A percentile compares a stretch with the other conserved stretches of the same genome.
phyloP scores from a whole-genome alignment of 2,797 vertebrate genomes.

The Micrastur ruficollis region DNA sequence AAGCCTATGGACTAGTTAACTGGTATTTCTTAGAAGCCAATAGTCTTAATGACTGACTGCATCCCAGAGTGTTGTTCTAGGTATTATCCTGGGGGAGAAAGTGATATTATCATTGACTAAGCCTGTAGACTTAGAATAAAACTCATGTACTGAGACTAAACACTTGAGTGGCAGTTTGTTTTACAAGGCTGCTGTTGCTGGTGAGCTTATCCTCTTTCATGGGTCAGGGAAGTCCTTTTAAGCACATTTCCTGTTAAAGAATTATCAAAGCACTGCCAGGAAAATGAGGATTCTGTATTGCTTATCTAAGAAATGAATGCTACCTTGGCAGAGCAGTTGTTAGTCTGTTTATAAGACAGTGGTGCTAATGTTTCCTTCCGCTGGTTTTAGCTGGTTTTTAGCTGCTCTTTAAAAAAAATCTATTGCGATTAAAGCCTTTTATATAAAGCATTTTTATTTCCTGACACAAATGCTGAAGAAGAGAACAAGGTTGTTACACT shows the following conservation, averaged over 20 bases:
- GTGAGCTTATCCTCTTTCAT: neutral
- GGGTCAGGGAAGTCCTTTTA: neutral
- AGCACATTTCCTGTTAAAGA: neutral
- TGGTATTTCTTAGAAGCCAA: neutral
- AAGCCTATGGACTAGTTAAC: neutral
- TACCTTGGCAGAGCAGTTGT: neutral
- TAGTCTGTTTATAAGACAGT: neutral
- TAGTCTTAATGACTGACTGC: neutral
- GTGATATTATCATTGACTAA: neutral
- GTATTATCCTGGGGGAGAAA: neutral
- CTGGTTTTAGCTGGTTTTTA: neutral
- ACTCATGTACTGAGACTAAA: neutral
- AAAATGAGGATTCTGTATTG: neutral
- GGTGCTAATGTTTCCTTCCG: neutral
- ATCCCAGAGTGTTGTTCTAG: neutral
- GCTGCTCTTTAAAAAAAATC: neutral
- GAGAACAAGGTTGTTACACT: neutral
- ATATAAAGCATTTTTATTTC: neutral
- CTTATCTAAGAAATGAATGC: neutral
- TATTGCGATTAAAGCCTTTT: neutral
- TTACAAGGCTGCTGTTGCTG: neutral
- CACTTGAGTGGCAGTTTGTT: neutral
- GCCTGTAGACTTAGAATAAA: neutral
- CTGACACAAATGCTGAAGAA: neutral
- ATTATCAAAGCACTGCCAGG: neutral